Evolutionary conservation across 1,140 invertebrate genomes (phyloP), one percentile per base, ranked within the genome.

Genomic region (Charaxes varanes): DNA sequence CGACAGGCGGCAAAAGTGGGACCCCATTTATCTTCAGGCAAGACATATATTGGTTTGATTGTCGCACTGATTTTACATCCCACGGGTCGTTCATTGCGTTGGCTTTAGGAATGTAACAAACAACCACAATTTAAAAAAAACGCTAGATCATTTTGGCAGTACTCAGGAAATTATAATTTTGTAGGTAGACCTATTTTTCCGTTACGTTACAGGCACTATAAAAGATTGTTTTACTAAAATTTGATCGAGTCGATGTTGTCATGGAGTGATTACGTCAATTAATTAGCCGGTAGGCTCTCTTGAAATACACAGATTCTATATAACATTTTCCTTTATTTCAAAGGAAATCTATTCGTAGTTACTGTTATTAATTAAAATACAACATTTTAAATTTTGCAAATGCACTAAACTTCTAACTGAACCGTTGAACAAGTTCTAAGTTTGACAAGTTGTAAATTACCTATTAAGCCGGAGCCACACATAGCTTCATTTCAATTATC

Each of bases 21-120:
- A 86, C 77, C 26, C 88, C 88, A 66, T 88, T 87, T 45, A 90
- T 71, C 79, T 87, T 88, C 52, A 90, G 88, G 49, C 87, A 89
- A 31, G 87, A 88, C 36, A 81, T 58, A 52, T 88, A 88, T 38
- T 80, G 76, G 31, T 63, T 55, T 1, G 69, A 58, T 30, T 69
- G 66, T 40, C 70, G 60, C 47, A 77, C 74, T 15, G 66, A 74
- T 55, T 80, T 84, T 12, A 80, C 79, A 40, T 80, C 72, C 76
- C 73, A 82, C 50, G 74, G 73, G 41, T 85, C 82, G 53, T 85
- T 71, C 81, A 84, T 83, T 22, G 38, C 30, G 42, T 31, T n/a
- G 27, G 33, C 33, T 38, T n/a, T n/a, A n/a, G n/a, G n/a, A n/a
- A 45, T 28, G 28, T 40, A 38, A 34, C 15, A 27, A 16, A 18